These are phyloP conservation scores for Acanthis flammea DNA, from an alignment of 2,797 vertebrate species.

Conservation along the genomic window DNA sequence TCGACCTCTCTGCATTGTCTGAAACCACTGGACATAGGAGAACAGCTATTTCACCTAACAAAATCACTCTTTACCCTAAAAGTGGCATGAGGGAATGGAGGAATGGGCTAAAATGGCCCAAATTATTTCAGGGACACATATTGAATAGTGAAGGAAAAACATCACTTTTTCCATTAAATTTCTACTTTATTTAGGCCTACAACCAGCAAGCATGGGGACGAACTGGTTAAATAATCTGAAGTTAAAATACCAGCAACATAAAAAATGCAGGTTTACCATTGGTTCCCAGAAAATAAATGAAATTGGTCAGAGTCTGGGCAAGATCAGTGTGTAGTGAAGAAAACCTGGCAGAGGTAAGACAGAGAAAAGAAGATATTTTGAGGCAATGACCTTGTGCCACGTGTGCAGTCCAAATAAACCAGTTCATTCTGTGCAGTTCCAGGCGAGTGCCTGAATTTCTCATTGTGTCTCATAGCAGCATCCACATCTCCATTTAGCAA, in stretches of 20 bases:
- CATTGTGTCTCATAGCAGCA: not conserved
- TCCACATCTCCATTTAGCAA: not conserved
- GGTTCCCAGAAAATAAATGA: not conserved
- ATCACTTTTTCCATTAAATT: not conserved
- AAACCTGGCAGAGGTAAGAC: not conserved
- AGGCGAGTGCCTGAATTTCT: not conserved
- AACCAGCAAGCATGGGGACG: fast-evolving
- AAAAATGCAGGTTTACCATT: not conserved
- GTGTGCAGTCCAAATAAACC: not conserved
- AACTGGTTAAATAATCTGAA: not conserved
- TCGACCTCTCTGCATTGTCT: not conserved
- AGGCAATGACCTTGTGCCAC: not conserved
- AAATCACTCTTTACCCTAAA: not conserved
- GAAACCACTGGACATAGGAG: not conserved
- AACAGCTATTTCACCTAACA: not conserved
- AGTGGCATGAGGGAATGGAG: not conserved
- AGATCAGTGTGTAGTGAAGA: not conserved
- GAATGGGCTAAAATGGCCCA: not conserved
- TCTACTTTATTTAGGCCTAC: not conserved
- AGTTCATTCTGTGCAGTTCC: not conserved
- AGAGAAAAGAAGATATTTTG: not conserved
- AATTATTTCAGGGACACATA: not conserved
- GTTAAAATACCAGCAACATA: not conserved
- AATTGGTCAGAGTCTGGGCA: not conserved
- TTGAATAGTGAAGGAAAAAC: not conserved